Evolutionary conservation across 2,113 vertebrate species (phyloP).

Genomic region (Passerina amoena): DNA sequence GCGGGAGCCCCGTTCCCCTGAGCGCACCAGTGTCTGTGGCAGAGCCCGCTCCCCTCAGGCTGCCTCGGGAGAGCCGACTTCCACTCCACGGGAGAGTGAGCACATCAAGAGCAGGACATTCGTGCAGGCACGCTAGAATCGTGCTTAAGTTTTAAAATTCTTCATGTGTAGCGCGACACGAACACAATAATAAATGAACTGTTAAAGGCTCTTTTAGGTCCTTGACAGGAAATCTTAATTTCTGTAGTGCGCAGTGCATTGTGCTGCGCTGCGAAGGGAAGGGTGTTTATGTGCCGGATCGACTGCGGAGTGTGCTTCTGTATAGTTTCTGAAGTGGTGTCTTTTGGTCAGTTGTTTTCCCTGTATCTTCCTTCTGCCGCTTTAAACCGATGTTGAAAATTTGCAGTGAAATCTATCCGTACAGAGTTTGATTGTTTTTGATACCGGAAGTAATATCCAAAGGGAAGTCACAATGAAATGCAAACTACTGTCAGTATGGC

Average conservation of each 20-base stretch:
- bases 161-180: not conserved
- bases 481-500: not conserved
- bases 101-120: fast-evolving
- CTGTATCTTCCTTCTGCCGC: fast-evolving
- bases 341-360: not conserved
- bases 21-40: not conserved
- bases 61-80: too few relatives aligned
- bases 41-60: not conserved
- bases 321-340: not conserved
- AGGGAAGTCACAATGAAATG: not conserved
- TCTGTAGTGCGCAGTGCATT: fast-evolving
- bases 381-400: not conserved
- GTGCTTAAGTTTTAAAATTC: not conserved
- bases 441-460: not conserved
- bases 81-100: fast-evolving
- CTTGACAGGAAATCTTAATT: not conserved
- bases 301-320: not conserved
- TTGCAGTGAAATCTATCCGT: not conserved
- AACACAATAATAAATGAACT: fast-evolving
- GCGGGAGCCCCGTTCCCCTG: not conserved
- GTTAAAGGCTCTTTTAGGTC: not conserved
- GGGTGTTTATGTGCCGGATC: not conserved
- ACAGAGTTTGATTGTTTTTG: not conserved
- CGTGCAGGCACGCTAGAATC: fast-evolving
- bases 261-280: not conserved